Conservation (phyloP, 2,888 invertebrate genomes). For the Microplitis manilae region DNA sequence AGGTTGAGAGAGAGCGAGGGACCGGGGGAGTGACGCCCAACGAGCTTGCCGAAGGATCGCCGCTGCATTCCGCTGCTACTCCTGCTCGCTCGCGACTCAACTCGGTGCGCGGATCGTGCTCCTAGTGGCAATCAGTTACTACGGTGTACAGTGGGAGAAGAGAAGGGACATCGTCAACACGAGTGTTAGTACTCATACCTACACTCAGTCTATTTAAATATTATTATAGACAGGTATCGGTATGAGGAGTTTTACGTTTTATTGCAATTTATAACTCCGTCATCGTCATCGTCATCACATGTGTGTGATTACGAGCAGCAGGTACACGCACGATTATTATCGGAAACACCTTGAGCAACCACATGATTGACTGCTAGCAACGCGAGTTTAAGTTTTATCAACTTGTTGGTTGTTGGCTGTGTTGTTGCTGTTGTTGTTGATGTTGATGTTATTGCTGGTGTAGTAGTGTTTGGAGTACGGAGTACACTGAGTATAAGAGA, state of each 20-base stretch:
- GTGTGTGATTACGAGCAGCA: constrained; percentile 16
- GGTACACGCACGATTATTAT: constrained; percentile 33
- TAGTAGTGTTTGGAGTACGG: neutral
- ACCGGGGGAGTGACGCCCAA: constrained; percentile 31
- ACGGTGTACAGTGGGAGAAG: constrained; percentile 4
- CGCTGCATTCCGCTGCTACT: constrained; percentile 32
- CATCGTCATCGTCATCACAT: constrained; percentile 9
- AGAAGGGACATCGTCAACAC: constrained; percentile 15
- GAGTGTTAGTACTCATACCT: neutral
- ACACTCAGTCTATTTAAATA: constrained; percentile 1
- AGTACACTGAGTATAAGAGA: neutral
- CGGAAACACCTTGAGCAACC: constrained; percentile 25
- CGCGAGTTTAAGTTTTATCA: neutral
- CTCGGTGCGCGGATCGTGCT: constrained; percentile 16
- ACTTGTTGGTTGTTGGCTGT: neutral
- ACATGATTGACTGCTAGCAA: neutral
- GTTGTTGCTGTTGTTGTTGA: neutral
- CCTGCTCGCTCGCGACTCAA: constrained; percentile 16
- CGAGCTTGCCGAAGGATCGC: constrained; percentile 18
- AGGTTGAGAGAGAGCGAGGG: constrained; percentile 26
- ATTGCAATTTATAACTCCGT: neutral
- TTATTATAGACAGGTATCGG: neutral
- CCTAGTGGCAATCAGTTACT: constrained; percentile 33
- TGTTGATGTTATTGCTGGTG: neutral
- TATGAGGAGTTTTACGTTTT: neutral